Evolutionary conservation across 2,113 vertebrate genomes (phyloP).

Genomic region (Hassar affinis): DNA sequence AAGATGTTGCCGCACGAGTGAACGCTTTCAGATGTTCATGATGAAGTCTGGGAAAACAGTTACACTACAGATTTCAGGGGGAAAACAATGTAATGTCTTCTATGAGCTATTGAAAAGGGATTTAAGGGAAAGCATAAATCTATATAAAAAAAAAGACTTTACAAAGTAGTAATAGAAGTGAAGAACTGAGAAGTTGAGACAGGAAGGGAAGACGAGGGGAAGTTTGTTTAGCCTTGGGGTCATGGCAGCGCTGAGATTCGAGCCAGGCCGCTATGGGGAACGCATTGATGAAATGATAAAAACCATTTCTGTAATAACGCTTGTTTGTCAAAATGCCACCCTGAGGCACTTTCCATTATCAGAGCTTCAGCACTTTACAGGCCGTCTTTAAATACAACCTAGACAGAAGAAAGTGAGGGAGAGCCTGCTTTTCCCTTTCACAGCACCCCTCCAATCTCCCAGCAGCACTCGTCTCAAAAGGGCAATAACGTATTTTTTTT

Average conservation of each 20-base stretch:
- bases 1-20: too few species aligned
- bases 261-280: not conserved
- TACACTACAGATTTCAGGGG: not conserved
- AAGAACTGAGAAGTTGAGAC: not conserved
- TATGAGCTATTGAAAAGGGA: not conserved
- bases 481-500: conserved; percentile 13
- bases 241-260: not conserved
- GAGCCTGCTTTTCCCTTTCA: not conserved
- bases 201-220: not conserved
- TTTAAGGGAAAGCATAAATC: not conserved
- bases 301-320: conserved; percentile 36
- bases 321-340: conserved; percentile 43
- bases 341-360: conserved; percentile 27
- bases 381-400: conserved; percentile 25
- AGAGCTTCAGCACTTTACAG: conserved; percentile 30
- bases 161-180: not conserved
- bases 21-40: not conserved
- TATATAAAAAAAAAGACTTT: not conserved
- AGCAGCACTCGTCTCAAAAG: conserved; percentile 23
- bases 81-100: not conserved
- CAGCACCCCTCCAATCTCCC: conserved; percentile 17
- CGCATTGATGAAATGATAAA: conserved; percentile 37
- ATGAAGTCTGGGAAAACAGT: not conserved
- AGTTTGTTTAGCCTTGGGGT: not conserved
- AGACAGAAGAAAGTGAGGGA: conserved; percentile 5